Evolutionary conservation across 2,888 invertebrate species (phyloP).

Genomic region (Lepidocyrtoides sp.): DNA sequence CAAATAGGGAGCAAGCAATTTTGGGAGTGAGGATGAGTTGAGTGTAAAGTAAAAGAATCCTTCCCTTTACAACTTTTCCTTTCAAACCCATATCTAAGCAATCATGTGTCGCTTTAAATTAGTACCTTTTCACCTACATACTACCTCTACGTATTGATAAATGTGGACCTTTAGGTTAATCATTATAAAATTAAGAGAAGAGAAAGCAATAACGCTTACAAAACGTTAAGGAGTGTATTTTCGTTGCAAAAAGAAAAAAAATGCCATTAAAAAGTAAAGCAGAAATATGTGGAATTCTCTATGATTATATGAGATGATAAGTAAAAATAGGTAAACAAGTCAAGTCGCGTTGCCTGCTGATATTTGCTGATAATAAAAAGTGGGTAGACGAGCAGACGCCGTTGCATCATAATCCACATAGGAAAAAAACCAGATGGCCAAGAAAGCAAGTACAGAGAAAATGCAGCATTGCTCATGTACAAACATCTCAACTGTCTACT

Average conservation of each 20-base stretch:
- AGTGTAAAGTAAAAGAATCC: not conserved
- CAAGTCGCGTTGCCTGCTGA: slow-evolving; percentile 19
- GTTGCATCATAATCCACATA: not conserved
- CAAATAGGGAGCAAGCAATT: too few relatives aligned
- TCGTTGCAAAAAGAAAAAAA: not conserved
- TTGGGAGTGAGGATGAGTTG: too few relatives aligned
- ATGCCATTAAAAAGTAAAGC: slow-evolving; percentile 2
- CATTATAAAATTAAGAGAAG: too few relatives aligned
- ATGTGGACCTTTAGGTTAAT: too few relatives aligned
- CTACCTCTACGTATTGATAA: too few relatives aligned
- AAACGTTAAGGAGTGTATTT: not conserved
- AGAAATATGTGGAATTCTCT: not conserved
- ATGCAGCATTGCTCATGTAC: not conserved
- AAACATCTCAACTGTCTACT: not conserved
- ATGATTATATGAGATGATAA: not conserved
- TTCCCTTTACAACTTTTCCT: not conserved
- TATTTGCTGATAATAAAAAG: slow-evolving; percentile 50
- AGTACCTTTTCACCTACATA: too few relatives aligned
- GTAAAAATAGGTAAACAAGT: slow-evolving; percentile 37
- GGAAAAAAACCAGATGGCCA: slow-evolving; percentile 61
- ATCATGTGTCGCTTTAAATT: too few relatives aligned
- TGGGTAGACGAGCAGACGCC: slow-evolving; percentile 72
- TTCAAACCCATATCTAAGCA: too few relatives aligned
- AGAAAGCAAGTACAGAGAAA: slow-evolving; percentile 17
- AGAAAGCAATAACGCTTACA: too few relatives aligned